Evolutionary conservation across 2,888 invertebrate genomes (phyloP), one percentile per base, ranked within the genome.

Genomic region (Pristionchus arcanus): DNA sequence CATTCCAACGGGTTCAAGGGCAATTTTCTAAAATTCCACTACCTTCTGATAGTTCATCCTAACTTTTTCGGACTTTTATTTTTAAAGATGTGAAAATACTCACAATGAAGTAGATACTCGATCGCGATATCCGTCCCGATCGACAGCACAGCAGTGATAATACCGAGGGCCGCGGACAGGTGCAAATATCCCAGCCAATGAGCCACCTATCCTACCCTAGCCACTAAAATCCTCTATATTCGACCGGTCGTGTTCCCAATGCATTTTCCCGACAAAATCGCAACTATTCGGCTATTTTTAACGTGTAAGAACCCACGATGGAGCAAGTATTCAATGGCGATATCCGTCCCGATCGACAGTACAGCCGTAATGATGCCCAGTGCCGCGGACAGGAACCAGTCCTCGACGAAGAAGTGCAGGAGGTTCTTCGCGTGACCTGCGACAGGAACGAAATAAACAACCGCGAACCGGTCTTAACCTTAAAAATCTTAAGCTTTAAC

Each of bases 301-400:
- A n/a, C n/a, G 16, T 16, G 66, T n/a, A n/a, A 84, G 16, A 84
- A 84, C 84, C 9, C 84, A 95, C 95, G 93, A 89, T 94, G 94
- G 66, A 93, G 92, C 13, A 95, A 88, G 90, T 95, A 94, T 89
- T 94, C 95, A 89, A 94, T 94, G 71, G 91, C 91, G 74, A 95
- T 92, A 87, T 95, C 95, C 84, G 94, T 94, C 77, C 90, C 91
- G 66, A 95, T 94, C 2, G 94, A 94, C 42, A 95, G 91, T n/a
- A 96, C 92, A 28, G 96, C 96, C 93, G 96, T 96, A 42, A 95
- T 94, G 74, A 95, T 93, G 7, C 96, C 96, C 37, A 96, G 94
- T 81, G 96, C 92, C 2, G 95, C 95, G 74, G 96, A 94, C 90
- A 96, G 95, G 90, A 96, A 95, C 96, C 96, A 96, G 92, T 96